Percentiles rank a stretch among this genome's conserved stretches.
These are phyloP conservation scores for Diacarnus erythraeanus DNA, from an alignment of 37 sponge, comb jelly and placozoan genomes.

Conservation along the genomic window DNA sequence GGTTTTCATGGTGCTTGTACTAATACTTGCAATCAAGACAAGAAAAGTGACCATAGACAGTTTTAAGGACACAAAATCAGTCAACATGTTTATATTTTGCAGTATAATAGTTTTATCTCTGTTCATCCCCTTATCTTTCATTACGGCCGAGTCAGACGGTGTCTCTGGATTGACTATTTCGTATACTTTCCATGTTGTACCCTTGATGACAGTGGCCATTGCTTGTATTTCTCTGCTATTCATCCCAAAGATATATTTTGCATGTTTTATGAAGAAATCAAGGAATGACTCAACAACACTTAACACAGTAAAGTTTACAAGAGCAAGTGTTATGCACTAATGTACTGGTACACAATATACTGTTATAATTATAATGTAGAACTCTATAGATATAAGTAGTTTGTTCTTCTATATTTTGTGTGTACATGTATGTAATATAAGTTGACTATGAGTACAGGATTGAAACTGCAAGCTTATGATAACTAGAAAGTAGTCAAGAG, in stretches of 20 bases:
- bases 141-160: neutral
- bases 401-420: too few species aligned
- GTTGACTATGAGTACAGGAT: too few species aligned
- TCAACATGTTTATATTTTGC: conserved; percentile 20
- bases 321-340: too few species aligned
- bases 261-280: neutral
- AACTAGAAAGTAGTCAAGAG: too few species aligned
- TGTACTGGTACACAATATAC: too few species aligned
- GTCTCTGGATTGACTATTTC: neutral
- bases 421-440: too few species aligned
- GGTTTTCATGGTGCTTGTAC: neutral
- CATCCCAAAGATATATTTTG: conserved; percentile 22
- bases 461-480: too few species aligned
- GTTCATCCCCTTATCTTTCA: neutral
- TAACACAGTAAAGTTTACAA: too few species aligned
- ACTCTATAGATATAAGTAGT: too few species aligned
- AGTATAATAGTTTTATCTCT: neutral
- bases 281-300: neutral
- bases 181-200: neutral
- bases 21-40: conserved; percentile 42
- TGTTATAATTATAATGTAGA: too few species aligned
- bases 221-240: conserved; percentile 20
- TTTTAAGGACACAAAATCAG: conserved; percentile 52
- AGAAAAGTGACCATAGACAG: conserved; percentile 18
- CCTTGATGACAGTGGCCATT: neutral